Evolutionary conservation across 2,888 invertebrate genomes (phyloP), one percentile per base, ranked within the genome.

Genomic region (Theodoxus fluviatilis): DNA sequence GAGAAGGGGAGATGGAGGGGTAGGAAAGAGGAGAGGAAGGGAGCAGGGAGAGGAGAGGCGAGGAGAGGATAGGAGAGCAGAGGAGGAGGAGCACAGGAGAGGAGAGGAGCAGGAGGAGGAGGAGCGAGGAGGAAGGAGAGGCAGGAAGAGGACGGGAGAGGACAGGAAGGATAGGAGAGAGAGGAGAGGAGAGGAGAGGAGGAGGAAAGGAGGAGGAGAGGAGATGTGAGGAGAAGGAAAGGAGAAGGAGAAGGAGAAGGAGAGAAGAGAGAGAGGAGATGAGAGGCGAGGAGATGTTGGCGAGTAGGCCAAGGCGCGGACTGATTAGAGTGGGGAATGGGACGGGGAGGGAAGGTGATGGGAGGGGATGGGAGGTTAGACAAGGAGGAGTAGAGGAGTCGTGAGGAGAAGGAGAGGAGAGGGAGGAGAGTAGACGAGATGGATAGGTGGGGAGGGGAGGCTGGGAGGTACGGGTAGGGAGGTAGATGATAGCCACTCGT

Each of bases 61-160:
- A 25, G 22, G 22, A 25, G 22, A n/a, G 22, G 15, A 57, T 4
- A 15, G 31, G 25, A 25, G 31, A 15, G 25, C 25, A 15, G 15
- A 57, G 25, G 31, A 57, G 31, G 31, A 6, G 57, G 31, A 12
- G 57, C 25, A 57, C 28, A 57, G 31, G 57, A 57, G 31, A 31
- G 31, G 31, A 31, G 28, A 57, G 57, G 31, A 57, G 57, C 15
- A 57, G 57, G 31, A 57, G 57, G 31, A 57, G 57, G 31, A 57
- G 57, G 31, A 57, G 57, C 25, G 31, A 31, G 31, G 31, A 31
- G 22, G 22, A 25, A 55, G 22, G 55, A 55, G 22, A 25, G 22
- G 22, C n/a, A 55, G 22, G 55, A 55, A 55, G 55, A 55, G 22
- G 55, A 55, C 12, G 55, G 22, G 55, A 55, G 22, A 7, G 22